These are phyloP conservation scores for Notothenia coriiceps DNA, from an alignment of 2,113 vertebrate genomes.

Conservation along the genomic window DNA sequence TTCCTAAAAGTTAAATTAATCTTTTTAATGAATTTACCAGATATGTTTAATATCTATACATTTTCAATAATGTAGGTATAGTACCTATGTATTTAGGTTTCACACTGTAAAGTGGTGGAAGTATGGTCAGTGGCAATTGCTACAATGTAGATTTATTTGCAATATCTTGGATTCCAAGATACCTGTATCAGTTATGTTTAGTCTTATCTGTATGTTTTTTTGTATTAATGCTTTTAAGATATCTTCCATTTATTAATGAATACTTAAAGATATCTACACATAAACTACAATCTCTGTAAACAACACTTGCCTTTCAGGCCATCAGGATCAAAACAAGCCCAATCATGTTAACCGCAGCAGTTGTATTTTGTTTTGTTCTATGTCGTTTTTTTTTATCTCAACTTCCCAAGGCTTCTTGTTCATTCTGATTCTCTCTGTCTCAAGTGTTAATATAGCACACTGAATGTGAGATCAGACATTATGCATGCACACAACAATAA, in stretches of 20 bases:
- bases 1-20: not conserved
- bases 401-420: not conserved
- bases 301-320: not conserved
- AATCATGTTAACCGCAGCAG: not conserved
- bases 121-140: not conserved
- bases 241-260: not conserved
- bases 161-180: not conserved
- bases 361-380: not conserved
- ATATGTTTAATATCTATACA: not conserved
- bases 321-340: slow-evolving; percentile 29
- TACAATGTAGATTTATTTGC: not conserved
- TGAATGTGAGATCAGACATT: not conserved
- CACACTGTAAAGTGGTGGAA: not conserved
- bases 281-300: not conserved
- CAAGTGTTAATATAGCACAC: not conserved
- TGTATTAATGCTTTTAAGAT: too few relatives aligned
- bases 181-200: not conserved
- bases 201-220: not conserved
- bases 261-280: not conserved
- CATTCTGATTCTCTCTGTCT: not conserved
- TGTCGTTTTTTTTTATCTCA: slow-evolving; percentile 2
- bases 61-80: too few relatives aligned
- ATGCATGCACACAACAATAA: not conserved
- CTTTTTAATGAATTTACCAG: not conserved
- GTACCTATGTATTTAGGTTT: not conserved